Evolutionary conservation across 2,797 vertebrate species (phyloP).

Genomic region (Periophthalmus magnuspinnatus): DNA sequence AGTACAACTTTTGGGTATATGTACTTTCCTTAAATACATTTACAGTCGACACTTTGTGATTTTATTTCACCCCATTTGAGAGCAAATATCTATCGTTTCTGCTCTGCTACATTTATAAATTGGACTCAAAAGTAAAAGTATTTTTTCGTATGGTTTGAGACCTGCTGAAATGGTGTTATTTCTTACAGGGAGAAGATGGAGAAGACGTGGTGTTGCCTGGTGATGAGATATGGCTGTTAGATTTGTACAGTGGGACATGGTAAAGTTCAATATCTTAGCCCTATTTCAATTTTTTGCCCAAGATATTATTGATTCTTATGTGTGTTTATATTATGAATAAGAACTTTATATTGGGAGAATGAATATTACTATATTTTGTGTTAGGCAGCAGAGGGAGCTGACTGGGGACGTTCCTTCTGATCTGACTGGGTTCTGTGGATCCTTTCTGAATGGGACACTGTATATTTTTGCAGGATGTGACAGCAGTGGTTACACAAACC

Average conservation of each 20-base stretch:
- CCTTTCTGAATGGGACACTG: conserved; percentile 79
- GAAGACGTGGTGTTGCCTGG: conserved; percentile 86
- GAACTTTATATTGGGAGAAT: neutral
- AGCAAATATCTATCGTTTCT: too few relatives aligned
- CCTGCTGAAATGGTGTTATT: too few relatives aligned
- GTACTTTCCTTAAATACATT: too few relatives aligned
- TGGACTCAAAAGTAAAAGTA: too few relatives aligned
- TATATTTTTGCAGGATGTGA: conserved; percentile 93
- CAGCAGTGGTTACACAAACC: conserved; percentile 83
- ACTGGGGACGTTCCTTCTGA: conserved; percentile 84
- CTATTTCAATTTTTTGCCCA: too few relatives aligned
- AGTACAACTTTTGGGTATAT: too few relatives aligned
- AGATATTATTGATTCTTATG: neutral
- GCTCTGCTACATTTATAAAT: too few relatives aligned
- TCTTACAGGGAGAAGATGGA: conserved; percentile 80
- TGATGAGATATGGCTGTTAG: conserved; percentile 92
- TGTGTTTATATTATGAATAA: neutral
- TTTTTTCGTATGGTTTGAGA: too few relatives aligned
- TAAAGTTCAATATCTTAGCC: conserved; percentile 46
- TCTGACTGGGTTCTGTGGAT: conserved; percentile 85
- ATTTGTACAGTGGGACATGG: conserved; percentile 89
- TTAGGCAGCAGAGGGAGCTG: conserved; percentile 84
- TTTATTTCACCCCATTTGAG: too few relatives aligned
- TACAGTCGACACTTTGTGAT: too few relatives aligned
- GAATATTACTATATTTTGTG: neutral